Evolutionary conservation across 2,113 vertebrate species (phyloP), one percentile per base, ranked within the genome.

Genomic region (Gasterosteus nipponicus): DNA sequence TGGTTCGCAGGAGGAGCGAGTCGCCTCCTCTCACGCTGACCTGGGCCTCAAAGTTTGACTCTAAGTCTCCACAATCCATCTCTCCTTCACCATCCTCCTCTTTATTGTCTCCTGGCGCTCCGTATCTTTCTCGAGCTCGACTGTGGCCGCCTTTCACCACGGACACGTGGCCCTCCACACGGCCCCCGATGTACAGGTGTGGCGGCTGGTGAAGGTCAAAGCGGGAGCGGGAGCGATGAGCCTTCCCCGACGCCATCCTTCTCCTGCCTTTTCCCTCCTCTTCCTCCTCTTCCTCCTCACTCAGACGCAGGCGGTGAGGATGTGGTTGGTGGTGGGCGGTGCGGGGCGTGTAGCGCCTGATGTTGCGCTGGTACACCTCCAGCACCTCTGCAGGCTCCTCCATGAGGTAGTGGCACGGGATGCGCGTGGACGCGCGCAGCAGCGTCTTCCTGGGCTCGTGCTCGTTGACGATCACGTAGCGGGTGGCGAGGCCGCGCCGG

Each of bases 381-480:
- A 95, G 87, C 0, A 95, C 65, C 3, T 96, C 95, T 0, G 91
- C 69, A 0, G 92, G 73, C 42, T 94, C 94, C 0, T 95, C 94
- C 74, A 94, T 91, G 68, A 94, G 89, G 72, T 94, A 93, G 70
- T 95, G 96, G 18, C 94, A 92, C 6, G 96, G 96, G 39, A 95
- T 78, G 10, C 96, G 91, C 1, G 93, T 92, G 15, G 94, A 69
- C 0, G 94, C 90, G 33, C 93, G 94, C 14, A 91, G 76, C 0
- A 93, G 51, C 75, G 95, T 96, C 73, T 92, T 94, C 60, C 92
- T 91, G 67, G 95, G 67, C 29, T 96, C 94, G 0, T 91, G 94
- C 83, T 97, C 96, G 0, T 96, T 96, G 53, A 97, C 87, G 2
- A 97, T 76, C 22, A 95, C 93, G 53, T 96, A 97, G 39, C 94